Evolutionary conservation across 2,797 vertebrate genomes (phyloP), one percentile per base, ranked within the genome.

Genomic region (Poecilia wingei): DNA sequence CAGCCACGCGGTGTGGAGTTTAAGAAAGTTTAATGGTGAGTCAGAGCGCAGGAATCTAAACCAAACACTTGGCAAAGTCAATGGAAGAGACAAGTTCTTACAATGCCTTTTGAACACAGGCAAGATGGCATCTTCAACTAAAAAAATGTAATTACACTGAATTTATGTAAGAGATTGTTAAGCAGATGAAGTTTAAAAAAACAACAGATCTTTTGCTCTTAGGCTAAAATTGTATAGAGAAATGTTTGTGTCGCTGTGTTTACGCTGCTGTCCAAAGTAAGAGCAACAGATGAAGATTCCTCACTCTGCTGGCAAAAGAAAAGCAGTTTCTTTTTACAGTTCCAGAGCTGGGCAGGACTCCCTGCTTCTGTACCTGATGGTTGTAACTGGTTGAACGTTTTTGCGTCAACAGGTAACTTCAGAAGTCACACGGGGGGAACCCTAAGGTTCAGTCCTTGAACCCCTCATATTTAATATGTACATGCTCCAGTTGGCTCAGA

Each of bases 121-220:
- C 28, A 71, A 69, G 74, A 51, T 10, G 80, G 33, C 22, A 79
- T 81, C 33, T 68, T 3, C 14, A 76, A 45, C 33, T 79, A 22
- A 80, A 75, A 84, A 80, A 84, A 61, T 55, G 9, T 51, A 72
- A 77, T 66, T 66, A 81, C 66, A 79, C 47, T 75, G 61, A 51
- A 87, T 87, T 85, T 80, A 83, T 74, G 74, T 47, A 43, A 68
- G 47, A 69, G 25, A 69, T 75, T 59, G 16, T 72, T 68, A 39
- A 57, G 79, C 43, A 73, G 72, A 2, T 74, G 57, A 64, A 51
- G 79, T 49, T 51, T 28, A 39, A 61, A 80, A 51, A 22, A 22
- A 53, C 47, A 41, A 20, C 3, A 18, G 43, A 66, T 45, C 39
- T 61, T 22, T 14, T 9, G 51, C 46, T 69, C 16, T 75, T 31